A percentile compares a stretch with the other conserved stretches of the same genome.
These are phyloP conservation scores for Colostygia pectinataria DNA, from an alignment of 2,888 invertebrate species.

Conservation along the genomic window DNA sequence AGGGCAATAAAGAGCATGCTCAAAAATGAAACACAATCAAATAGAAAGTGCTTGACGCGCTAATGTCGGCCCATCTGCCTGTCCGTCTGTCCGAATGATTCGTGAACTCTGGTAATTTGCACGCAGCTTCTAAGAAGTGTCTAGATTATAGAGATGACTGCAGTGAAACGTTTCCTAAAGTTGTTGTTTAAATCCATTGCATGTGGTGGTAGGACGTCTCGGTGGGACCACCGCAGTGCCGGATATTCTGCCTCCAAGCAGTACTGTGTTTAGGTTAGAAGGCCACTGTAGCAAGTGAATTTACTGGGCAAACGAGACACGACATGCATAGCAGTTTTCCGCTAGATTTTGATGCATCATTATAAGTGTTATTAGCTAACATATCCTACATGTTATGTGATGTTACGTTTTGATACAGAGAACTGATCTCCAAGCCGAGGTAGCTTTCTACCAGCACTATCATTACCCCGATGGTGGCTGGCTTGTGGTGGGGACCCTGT, in stretches of 20 bases:
- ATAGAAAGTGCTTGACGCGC: slow-evolving; percentile 30
- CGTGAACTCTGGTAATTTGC: slow-evolving; percentile 22
- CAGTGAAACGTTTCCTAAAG: no score
- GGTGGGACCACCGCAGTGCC: no score
- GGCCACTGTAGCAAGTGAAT: no score
- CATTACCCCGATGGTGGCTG: slow-evolving; percentile 40
- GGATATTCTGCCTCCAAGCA: no score
- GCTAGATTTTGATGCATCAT: no score
- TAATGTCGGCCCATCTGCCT: slow-evolving; percentile 41
- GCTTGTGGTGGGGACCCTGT: slow-evolving; percentile 44
- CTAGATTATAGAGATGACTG: background rate
- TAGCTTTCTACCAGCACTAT: slow-evolving; percentile 61
- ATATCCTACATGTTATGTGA: slow-evolving; percentile 2
- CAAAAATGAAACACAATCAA: slow-evolving; percentile 34
- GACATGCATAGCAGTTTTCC: no score
- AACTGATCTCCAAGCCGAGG: slow-evolving; percentile 21
- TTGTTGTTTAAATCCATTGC: no score
- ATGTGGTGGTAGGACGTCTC: no score
- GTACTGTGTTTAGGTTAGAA: no score
- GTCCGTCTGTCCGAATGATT: slow-evolving; percentile 38
- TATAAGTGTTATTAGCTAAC: no score
- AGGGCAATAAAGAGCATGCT: background rate
- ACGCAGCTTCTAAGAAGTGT: slow-evolving; percentile 14
- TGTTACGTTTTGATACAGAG: slow-evolving; percentile 5
- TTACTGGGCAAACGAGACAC: no score